Conservation (phyloP, 2,888 invertebrate species). For the Drosophila picticornis region DNA sequence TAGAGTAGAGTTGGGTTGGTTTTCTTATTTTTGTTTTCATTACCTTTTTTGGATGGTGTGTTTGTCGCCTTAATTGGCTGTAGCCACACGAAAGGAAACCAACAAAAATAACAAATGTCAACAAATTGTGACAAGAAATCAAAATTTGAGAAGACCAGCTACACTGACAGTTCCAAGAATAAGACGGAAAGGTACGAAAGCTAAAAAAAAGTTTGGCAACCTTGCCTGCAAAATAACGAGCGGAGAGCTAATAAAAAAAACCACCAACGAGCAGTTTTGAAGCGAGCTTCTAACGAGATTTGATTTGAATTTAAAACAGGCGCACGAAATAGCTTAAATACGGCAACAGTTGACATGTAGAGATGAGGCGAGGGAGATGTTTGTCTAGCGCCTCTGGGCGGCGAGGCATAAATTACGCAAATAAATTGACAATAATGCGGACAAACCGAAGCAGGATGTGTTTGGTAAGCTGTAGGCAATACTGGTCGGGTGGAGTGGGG, state of each 20-base stretch:
- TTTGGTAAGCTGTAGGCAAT: conserved; percentile 16
- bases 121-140: conserved; percentile 81
- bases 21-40: conserved; percentile 33
- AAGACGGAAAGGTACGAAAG: conserved; percentile 16
- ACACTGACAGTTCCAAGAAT: conserved; percentile 49
- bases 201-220: background rate
- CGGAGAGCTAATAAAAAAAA: conserved; percentile 42
- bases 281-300: conserved; percentile 73
- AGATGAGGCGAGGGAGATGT: conserved; percentile 4
- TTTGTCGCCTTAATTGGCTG: conserved; percentile 71
- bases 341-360: conserved; percentile 64
- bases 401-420: conserved; percentile 80
- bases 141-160: conserved; percentile 69
- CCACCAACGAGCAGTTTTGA: conserved; percentile 39
- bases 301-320: conserved; percentile 83
- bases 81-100: conserved; percentile 48
- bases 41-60: conserved; percentile 25
- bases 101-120: conserved; percentile 72
- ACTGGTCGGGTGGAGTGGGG: background rate
- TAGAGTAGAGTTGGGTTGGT: conserved; percentile 8
- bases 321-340: conserved; percentile 68
- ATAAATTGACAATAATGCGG: conserved; percentile 78
- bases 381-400: conserved; percentile 54
- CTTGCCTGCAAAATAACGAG: conserved; percentile 46
- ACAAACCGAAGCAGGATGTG: conserved; percentile 46